Percentiles rank a stretch among this genome's conserved stretches.
These are phyloP conservation scores for Pogonophryne albipinna DNA, from an alignment of 2,797 vertebrate genomes.

Conservation along the genomic window DNA sequence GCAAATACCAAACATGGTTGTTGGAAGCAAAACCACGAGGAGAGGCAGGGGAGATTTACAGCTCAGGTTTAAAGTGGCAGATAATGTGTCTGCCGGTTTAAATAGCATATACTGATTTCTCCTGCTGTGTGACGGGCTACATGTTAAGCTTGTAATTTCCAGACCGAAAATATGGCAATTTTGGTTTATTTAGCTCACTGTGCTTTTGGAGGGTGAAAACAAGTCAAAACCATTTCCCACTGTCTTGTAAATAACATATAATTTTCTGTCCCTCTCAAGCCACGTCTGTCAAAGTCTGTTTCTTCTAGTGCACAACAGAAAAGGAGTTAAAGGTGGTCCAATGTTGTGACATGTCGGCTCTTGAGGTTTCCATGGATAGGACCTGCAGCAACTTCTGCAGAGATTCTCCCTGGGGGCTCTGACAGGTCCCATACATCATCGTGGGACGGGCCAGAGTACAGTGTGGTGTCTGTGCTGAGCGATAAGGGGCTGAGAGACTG, in stretches of 20 bases:
- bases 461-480: conserved; percentile 62
- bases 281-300: conserved; percentile 19
- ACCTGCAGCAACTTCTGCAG: conserved; percentile 68
- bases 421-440: conserved; percentile 79
- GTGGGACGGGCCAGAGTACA: conserved; percentile 52
- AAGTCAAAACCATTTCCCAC: conserved; percentile 12
- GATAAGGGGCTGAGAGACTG: conserved; percentile 62
- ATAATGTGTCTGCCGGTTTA: conserved; percentile 46
- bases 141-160: conserved; percentile 31
- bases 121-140: background rate
- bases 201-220: conserved; percentile 16
- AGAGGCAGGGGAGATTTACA: conserved; percentile 17
- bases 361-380: conserved; percentile 62
- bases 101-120: conserved; percentile 37
- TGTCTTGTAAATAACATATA: conserved; percentile 31
- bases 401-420: conserved; percentile 61
- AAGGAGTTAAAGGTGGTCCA: conserved; percentile 49
- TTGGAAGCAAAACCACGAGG: conserved; percentile 32
- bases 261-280: conserved; percentile 24
- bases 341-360: conserved; percentile 73
- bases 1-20: conserved; percentile 29
- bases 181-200: conserved; percentile 3
- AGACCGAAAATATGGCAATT: conserved; percentile 13
- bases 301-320: conserved; percentile 19
- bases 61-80: conserved; percentile 35